phyloP scores from a whole-genome alignment of 1,140 invertebrate species.

The Periplaneta americana region DNA sequence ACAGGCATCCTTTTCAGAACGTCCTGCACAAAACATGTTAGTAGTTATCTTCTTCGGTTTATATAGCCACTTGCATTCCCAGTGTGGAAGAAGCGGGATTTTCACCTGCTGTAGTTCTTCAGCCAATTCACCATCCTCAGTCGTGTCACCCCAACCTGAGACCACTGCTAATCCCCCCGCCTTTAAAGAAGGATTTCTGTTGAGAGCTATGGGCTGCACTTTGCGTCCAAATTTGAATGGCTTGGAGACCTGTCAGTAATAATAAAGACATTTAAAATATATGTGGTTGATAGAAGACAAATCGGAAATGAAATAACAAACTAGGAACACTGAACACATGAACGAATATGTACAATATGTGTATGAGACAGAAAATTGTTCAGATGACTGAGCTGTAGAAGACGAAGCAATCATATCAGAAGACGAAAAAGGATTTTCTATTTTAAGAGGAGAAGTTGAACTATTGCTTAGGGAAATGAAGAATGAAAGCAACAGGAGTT shows the following conservation, averaged over 20 bases:
- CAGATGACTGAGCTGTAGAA: too few relatives aligned
- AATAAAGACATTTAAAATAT: too few relatives aligned
- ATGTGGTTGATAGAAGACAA: too few relatives aligned
- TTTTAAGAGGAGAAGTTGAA: too few relatives aligned
- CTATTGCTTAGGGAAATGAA: too few relatives aligned
- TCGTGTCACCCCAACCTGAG: slow-evolving; percentile 8
- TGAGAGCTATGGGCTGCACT: background rate
- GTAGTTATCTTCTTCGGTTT: background rate
- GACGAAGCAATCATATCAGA: too few relatives aligned
- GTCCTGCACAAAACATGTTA: background rate
- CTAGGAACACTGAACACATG: too few relatives aligned
- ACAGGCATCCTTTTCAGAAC: background rate
- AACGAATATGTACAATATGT: too few relatives aligned
- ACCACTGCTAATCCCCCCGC: background rate
- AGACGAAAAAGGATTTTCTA: too few relatives aligned
- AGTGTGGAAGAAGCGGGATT: background rate
- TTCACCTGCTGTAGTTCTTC: background rate
- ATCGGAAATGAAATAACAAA: too few relatives aligned
- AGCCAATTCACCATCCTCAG: background rate
- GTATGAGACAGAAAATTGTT: too few relatives aligned
- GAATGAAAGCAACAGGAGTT: too few relatives aligned
- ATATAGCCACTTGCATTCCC: background rate
- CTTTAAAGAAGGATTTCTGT: background rate
- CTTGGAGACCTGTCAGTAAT: background rate
- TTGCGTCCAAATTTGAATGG: background rate